Percentiles rank a stretch among this genome's conserved stretches.
These are phyloP conservation scores for Oceanodroma tethys DNA, from an alignment of 2,113 vertebrate species.

Conservation along the genomic window DNA sequence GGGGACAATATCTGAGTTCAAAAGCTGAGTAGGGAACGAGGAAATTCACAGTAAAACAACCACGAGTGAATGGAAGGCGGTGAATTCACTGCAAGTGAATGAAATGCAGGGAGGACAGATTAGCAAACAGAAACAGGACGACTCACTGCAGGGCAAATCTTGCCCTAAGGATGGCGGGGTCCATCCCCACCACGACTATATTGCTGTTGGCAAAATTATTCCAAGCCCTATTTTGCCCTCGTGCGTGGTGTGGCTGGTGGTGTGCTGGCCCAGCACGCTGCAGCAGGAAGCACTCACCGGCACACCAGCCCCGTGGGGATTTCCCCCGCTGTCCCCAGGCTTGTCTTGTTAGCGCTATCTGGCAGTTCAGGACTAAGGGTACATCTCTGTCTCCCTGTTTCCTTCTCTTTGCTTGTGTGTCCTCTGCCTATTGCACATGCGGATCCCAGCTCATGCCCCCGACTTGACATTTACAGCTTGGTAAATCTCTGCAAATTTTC, in stretches of 20 bases:
- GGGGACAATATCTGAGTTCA: neutral
- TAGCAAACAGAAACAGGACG: neutral
- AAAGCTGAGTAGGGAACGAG: neutral
- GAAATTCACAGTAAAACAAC: neutral
- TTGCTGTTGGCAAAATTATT: neutral
- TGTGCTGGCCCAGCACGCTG: fast-evolving
- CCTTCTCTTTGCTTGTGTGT: neutral
- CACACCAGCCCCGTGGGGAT: neutral
- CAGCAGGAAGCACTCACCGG: neutral
- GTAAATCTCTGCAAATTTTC: neutral
- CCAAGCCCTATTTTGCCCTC: neutral
- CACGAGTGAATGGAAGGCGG: neutral
- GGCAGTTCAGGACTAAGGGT: neutral
- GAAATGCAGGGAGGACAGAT: neutral
- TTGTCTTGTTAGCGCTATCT: neutral
- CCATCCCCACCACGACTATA: neutral
- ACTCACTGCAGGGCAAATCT: neutral
- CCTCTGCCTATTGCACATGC: neutral
- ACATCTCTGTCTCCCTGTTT: neutral
- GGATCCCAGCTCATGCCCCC: neutral
- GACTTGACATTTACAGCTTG: neutral
- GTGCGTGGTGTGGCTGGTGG: fast-evolving
- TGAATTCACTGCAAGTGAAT: neutral
- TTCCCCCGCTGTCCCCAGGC: neutral
- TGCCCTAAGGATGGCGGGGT: neutral